phyloP scores from a whole-genome alignment of 2,797 vertebrate species.

The Podarcis siculus region DNA sequence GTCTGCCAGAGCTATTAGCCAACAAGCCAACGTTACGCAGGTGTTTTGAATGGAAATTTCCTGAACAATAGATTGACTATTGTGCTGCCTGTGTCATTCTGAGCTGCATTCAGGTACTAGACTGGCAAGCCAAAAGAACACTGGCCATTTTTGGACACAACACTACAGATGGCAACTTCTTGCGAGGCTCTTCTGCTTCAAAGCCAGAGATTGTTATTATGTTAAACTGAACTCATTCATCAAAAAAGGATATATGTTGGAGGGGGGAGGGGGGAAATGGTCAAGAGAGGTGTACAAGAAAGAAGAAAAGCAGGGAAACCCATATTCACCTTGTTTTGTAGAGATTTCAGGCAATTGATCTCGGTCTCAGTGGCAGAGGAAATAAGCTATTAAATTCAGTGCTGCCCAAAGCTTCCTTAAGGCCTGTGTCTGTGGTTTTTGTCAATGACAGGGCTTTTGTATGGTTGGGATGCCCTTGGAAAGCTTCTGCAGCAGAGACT shows the following conservation, averaged over 20 bases:
- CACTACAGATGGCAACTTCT: slow-evolving; percentile 1
- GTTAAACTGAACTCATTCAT: slow-evolving; percentile 28
- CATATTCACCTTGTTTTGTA: slow-evolving; percentile 35
- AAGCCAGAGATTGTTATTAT: slow-evolving; percentile 35
- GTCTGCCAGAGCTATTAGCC: not conserved
- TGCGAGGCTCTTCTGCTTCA: slow-evolving; percentile 29
- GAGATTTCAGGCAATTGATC: slow-evolving; percentile 58
- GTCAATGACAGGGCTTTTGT: slow-evolving; percentile 67
- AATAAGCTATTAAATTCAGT: slow-evolving; percentile 70
- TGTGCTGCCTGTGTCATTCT: not conserved
- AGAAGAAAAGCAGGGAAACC: not conserved
- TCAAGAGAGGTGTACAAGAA: not conserved
- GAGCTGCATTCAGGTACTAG: not conserved
- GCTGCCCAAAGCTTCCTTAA: slow-evolving; percentile 69
- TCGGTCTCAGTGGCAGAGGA: slow-evolving; percentile 62
- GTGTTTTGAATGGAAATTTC: not conserved
- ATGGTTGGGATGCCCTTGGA: slow-evolving; percentile 68
- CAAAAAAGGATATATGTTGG: accelerated
- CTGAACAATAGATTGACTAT: not conserved
- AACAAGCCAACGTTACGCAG: not conserved
- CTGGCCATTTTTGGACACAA: not conserved
- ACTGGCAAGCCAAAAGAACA: not conserved
- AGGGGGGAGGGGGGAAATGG: not conserved
- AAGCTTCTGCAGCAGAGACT: slow-evolving; percentile 56
- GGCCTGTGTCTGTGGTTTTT: slow-evolving; percentile 65